Conservation (phyloP, 2,797 vertebrate genomes). For the Dipus sagitta region DNA sequence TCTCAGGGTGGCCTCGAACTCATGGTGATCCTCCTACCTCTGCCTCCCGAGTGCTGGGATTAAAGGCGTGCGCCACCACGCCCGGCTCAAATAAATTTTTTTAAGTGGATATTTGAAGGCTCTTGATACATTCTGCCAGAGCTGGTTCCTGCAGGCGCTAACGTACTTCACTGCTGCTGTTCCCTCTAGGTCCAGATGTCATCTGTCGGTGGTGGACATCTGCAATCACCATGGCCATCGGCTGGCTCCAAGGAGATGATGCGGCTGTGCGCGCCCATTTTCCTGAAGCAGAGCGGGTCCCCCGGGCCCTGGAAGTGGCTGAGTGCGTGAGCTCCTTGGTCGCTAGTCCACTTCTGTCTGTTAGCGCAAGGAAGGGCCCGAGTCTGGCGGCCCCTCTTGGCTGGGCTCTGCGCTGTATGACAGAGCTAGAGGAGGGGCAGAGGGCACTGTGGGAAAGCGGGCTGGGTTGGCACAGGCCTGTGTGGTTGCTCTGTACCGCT, state of each 20-base stretch:
- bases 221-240: slow-evolving; percentile 92
- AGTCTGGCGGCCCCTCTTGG: not conserved
- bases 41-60: no score
- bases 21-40: no score
- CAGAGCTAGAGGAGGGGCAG: not conserved
- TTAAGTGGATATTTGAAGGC: not conserved
- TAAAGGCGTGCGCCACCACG: no score
- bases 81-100: no score
- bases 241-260: slow-evolving; percentile 97
- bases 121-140: not conserved
- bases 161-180: not conserved
- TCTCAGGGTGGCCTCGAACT: no score
- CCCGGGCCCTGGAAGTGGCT: slow-evolving; percentile 92
- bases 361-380: not conserved
- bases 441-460: rapidly evolving
- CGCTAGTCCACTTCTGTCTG: not conserved
- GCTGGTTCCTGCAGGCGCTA: not conserved
- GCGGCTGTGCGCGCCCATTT: slow-evolving; percentile 90
- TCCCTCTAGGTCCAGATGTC: slow-evolving; percentile 91
- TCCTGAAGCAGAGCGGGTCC: slow-evolving; percentile 94
- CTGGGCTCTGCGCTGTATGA: not conserved
- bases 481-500: not conserved
- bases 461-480: not conserved
- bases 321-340: slow-evolving; percentile 86
- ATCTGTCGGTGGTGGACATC: slow-evolving; percentile 97